Evolutionary conservation across 92 coral and sea anemone genomes (phyloP), one percentile per base, ranked within the genome.

Genomic region (Ricordea florida): DNA sequence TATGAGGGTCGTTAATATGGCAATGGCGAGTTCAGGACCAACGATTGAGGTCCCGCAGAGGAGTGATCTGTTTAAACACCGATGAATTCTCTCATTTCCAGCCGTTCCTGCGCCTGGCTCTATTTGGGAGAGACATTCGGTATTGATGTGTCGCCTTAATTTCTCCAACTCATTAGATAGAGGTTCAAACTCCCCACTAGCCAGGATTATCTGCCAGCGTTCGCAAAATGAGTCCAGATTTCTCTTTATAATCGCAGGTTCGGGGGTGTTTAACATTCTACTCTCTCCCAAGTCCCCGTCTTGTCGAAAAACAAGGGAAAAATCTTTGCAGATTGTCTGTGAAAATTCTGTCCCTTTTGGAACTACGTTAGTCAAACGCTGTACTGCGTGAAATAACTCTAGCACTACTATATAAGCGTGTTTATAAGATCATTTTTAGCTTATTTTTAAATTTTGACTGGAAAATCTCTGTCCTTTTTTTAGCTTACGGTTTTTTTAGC

Each of bases 61-160:
- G 5, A 90, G 62, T 1, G 90, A 77, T 31, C 85, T 79, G 7
- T 80, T 55, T 8, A 90, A 49, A 56, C 78, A 88, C 20, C 85
- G 66, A 33, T 86, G 96, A 18, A 90, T 44, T 6, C 87, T 46
- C 37, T 90, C 96, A 45, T 88, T 82, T 13, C 59, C 52, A 23
- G 82, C 92, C 5, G 92, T 90, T 42, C 91, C 96, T 27, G 76
- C 80, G 18, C 91, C 96, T 20, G 72, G 71, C 11, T 89, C 89
- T 28, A 90, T 88, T 10, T 52, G 87, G 10, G 91, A 90, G 0
- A 90, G 70, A 59, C 96, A 90, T 14, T 86, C 89, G 14, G 62
- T 83, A 25, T 29, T 61, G 7, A 90, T 81, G 53, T 90, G 94
- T 27, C 79, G 79, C 20, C 78, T 48, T 8, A 89, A 69, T 41